Base-by-base conservation (phyloP, 2,113 vertebrate genomes). In the Dipodomys stephensi region DNA sequence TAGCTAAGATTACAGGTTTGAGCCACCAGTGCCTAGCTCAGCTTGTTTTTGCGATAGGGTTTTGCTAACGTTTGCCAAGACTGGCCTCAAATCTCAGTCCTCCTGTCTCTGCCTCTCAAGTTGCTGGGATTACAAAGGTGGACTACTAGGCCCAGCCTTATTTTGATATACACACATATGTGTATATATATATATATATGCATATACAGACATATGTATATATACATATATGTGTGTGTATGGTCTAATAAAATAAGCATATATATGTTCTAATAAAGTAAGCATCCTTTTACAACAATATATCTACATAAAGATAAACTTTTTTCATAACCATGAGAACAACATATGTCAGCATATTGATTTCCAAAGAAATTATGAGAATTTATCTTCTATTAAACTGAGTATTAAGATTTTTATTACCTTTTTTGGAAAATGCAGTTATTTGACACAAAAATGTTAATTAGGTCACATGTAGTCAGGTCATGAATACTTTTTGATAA, bases 371-470 rank as follows among this genome's bases (percentile, higher is more conserved):
- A 20, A 39, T 82, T 82, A 82, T 73, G 32, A 82, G 35, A 84
- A 35, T 65, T 62, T 94, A 18, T 69, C 46, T 93, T 94, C 44
- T 4, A n/a, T 69, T 85, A 91, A 69, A n/a, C 88, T 64, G 78
- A 12, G 77, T 6, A 30, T 79, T 88, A 88, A 88, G 18, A 76
- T 82, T 91, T 83, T 94, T 78, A 73, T 22, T 79, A 46, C 18
- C 18, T 19, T 49, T 67, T 74, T 49, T 20, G 30, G 35, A 23
- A 89, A 88, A 92, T 87, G 8, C 4, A 69, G 11, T 74, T 92
- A 22, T 83, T 84, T 87, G 53, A 81, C 46, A 87, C 46, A 53
- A 83, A 83, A 91, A 76, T 60, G 23, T 76, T 87, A 93, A 86
- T 92, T 83, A 71, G 62, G 27, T 68, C 72, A 87, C 22, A 82